Conservation (phyloP, 2,888 invertebrate genomes). For the Halictus quadricinctus region DNA sequence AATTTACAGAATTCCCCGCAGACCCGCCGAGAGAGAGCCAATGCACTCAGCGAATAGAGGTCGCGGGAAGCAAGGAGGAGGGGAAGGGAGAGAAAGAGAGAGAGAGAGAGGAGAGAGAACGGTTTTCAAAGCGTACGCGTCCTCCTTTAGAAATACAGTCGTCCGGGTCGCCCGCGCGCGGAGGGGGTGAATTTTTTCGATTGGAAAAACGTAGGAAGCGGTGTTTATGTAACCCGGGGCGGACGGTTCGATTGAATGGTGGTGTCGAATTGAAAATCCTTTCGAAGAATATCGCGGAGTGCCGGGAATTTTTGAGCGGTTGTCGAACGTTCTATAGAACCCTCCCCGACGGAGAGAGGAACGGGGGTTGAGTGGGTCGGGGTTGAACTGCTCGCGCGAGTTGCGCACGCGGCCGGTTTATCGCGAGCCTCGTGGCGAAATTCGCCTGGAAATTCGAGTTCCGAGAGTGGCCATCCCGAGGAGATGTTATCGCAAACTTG, state of each 20-base stretch:
- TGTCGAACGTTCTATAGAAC: constrained; percentile 30
- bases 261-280: constrained; percentile 38
- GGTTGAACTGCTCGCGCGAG: not conserved
- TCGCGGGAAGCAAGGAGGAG: not conserved
- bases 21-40: not conserved
- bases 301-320: constrained; percentile 31
- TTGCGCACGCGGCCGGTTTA: not conserved
- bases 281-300: constrained; percentile 18
- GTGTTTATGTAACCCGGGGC: constrained; percentile 34
- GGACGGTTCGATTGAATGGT: constrained; percentile 28
- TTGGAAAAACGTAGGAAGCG: constrained; percentile 30
- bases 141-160: not conserved
- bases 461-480: not conserved
- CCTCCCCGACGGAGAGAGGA: not conserved
- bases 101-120: not conserved
- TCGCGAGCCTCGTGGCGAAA: constrained; percentile 21
- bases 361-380: too few relatives aligned
- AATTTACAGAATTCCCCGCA: constrained; percentile 1
- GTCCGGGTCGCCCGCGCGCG: not conserved
- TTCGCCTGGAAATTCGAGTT: constrained; percentile 6
- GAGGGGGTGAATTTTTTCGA: constrained; percentile 24
- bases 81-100: not conserved
- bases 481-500: not conserved
- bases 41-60: not conserved
- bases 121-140: constrained; percentile 4